phyloP scores from a whole-genome alignment of 2,113 vertebrate genomes.

The Himantopus leucocephalus region DNA sequence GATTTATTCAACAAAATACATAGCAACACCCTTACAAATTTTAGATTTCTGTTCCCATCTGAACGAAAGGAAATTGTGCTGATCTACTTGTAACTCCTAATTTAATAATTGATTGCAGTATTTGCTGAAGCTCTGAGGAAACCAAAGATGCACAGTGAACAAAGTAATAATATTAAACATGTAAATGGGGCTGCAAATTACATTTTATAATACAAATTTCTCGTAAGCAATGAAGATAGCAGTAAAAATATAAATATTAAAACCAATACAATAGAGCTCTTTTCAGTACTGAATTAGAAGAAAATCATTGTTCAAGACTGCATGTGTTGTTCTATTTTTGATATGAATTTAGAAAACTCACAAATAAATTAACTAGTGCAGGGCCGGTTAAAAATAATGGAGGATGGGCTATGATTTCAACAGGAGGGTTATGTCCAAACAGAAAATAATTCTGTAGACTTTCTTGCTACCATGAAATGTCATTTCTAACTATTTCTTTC shows the following conservation, averaged over 20 bases:
- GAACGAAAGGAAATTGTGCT: not conserved
- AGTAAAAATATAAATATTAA: not conserved
- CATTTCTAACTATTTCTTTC: not conserved
- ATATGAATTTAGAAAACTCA: not conserved
- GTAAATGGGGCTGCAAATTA: not conserved
- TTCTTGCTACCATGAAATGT: not conserved
- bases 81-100: not conserved
- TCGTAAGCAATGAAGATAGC: not conserved
- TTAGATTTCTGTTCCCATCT: not conserved
- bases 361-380: not conserved
- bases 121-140: not conserved
- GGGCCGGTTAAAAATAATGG: not conserved
- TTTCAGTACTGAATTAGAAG: not conserved
- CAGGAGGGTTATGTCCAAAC: not conserved
- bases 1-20: not conserved
- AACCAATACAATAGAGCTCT: not conserved
- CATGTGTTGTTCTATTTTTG: not conserved
- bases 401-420: not conserved
- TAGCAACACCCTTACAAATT: not conserved
- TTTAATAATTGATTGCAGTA: not conserved
- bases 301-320: not conserved
- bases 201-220: not conserved
- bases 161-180: not conserved
- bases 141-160: not conserved
- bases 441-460: not conserved